Evolutionary conservation across 1,140 invertebrate genomes (phyloP).

Genomic region (Globodera rostochiensis): DNA sequence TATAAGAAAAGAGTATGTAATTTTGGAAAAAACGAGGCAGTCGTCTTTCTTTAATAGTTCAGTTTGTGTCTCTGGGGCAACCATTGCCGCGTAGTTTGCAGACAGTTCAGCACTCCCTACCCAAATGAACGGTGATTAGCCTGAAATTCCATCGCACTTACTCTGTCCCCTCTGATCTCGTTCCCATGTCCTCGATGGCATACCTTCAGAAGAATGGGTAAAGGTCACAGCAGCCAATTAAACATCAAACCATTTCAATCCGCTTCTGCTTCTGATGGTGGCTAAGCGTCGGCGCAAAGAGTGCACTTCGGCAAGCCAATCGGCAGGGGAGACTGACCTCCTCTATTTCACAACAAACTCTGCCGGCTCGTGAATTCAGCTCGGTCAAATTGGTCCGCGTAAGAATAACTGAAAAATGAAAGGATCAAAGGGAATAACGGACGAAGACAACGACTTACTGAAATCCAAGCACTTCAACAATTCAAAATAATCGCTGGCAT

Average conservation of each 20-base stretch:
- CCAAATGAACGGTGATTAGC: neutral
- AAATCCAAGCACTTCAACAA: slow-evolving; percentile 30
- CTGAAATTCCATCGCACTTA: slow-evolving; percentile 1
- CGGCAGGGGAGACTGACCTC: slow-evolving; percentile 21
- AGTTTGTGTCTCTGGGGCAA: slow-evolving; percentile 6
- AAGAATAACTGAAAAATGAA: slow-evolving; percentile 25
- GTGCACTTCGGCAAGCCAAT: slow-evolving; percentile 28
- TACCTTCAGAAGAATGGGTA: neutral
- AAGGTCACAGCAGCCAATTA: neutral
- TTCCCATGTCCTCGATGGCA: slow-evolving; percentile 23
- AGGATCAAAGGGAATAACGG: neutral
- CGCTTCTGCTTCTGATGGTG: slow-evolving; percentile 33
- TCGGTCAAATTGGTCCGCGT: slow-evolving; percentile 28
- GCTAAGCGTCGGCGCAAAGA: slow-evolving; percentile 36
- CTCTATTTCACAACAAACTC: slow-evolving; percentile 31
- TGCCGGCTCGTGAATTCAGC: slow-evolving; percentile 33
- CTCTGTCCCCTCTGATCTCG: slow-evolving; percentile 29
- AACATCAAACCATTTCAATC: slow-evolving; percentile 16
- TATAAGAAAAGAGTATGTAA: no score
- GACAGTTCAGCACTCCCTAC: slow-evolving; percentile 26
- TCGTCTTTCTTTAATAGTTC: neutral
- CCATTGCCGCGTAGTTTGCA: slow-evolving; percentile 15
- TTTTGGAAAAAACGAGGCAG: no score
- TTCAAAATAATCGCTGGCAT: slow-evolving; percentile 24
- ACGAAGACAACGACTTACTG: slow-evolving; percentile 6